Evolutionary conservation across 2,797 vertebrate genomes (phyloP), one percentile per base, ranked within the genome.

Genomic region (Oreonectes daqikongensis): DNA sequence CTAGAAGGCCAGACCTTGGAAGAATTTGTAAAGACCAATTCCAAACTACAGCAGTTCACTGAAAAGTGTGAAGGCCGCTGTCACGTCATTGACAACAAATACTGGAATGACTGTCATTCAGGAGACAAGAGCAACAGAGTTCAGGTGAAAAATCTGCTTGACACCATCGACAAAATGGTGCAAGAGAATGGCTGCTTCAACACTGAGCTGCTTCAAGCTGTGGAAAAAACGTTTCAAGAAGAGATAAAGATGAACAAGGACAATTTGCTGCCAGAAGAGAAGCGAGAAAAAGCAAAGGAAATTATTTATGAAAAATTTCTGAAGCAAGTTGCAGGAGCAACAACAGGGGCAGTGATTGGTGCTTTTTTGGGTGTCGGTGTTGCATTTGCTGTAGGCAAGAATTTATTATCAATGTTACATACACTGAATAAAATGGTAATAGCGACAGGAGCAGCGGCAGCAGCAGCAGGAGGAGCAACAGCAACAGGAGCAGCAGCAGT

Each of bases 141-240:
- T 65, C 79, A 78, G 69, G 63, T 81, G 28, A 65, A 61, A 52
- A 71, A 78, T 7, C 55, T 81, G 10, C 30, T 81, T 20, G 22
- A 59, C 18, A 69, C 75, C 30, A 55, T 74, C 9, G 70, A 78
- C 15, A 8, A n/a, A 17, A 81, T 74, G 65, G 53, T 69, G 42
- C 20, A 22, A 7, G 3, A 22, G 18, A 53, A 69, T 17, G 42
- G 32, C 40, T 69, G 42, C 59, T 77, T 71, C 69, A 66, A 18
- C 15, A 80, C 32, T 26, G 79, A 76, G 20, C 57, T 71, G 28
- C 44, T 72, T 26, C 40, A 78, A 11, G 2, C 8, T 15, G 26
- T 46, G 14, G 55, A 48, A 6, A 32, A 32, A 53, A 48, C n/a
- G 46, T 18, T 53, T 18, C 18, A 53, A 57, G 40, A 42, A 18